These are phyloP conservation scores for Donacobius atricapilla DNA, from an alignment of 2,113 vertebrate species.

Conservation along the genomic window DNA sequence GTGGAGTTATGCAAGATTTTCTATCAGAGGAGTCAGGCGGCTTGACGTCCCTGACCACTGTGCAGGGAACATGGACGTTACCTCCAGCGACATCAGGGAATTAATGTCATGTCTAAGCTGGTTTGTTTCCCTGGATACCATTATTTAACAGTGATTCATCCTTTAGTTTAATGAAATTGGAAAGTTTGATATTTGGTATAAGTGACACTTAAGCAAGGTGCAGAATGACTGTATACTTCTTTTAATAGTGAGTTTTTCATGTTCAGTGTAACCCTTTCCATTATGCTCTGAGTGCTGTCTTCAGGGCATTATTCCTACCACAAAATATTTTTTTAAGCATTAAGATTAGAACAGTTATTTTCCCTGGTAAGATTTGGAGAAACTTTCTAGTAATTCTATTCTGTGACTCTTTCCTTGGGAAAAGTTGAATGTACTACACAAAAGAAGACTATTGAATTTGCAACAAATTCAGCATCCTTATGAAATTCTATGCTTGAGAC, in stretches of 20 bases:
- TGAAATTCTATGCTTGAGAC: background rate
- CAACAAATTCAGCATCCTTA: background rate
- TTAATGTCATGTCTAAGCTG: background rate
- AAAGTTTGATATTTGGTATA: background rate
- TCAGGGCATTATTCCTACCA: background rate
- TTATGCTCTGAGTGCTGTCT: background rate
- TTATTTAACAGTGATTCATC: background rate
- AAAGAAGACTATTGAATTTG: background rate
- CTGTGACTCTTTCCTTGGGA: background rate
- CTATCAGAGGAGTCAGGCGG: background rate
- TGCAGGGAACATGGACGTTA: background rate
- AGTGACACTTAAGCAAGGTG: background rate
- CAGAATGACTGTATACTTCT: background rate
- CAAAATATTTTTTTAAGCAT: constrained; percentile 13
- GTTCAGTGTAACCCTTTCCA: background rate
- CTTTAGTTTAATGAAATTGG: background rate
- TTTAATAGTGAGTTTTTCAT: background rate
- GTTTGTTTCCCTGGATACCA: background rate
- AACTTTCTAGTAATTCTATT: background rate
- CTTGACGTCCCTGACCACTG: background rate
- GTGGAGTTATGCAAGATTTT: background rate
- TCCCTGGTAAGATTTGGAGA: background rate
- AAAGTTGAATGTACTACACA: background rate
- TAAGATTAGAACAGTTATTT: background rate
- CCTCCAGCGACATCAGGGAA: background rate